Percentiles rank a stretch among this genome's conserved stretches.
Conservation (phyloP, 2,888 invertebrate species). For the Cetonia aurata region DNA sequence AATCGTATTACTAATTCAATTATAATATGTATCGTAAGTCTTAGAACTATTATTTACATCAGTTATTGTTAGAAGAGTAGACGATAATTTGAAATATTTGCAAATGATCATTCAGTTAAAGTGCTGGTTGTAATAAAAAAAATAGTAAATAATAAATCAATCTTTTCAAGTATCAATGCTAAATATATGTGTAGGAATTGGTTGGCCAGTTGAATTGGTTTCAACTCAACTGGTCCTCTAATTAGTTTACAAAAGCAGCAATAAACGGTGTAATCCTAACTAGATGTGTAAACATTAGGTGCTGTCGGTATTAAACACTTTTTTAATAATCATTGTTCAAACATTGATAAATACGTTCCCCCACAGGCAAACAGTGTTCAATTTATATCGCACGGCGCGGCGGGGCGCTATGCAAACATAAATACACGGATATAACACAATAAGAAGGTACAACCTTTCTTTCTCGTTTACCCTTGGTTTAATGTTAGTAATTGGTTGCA, state of each 20-base stretch:
- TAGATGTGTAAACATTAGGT: slow-evolving; percentile 21
- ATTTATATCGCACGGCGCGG: slow-evolving; percentile 6
- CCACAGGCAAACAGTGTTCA: slow-evolving; percentile 21
- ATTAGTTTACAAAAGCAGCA: slow-evolving; percentile 34
- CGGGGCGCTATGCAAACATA: not conserved
- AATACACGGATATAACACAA: not conserved
- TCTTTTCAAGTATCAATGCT: not conserved
- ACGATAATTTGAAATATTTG: too few species aligned
- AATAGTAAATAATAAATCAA: not conserved
- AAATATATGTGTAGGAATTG: not conserved
- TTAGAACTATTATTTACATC: too few species aligned
- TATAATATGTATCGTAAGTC: too few species aligned
- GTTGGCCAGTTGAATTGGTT: too few species aligned
- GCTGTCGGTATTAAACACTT: slow-evolving; percentile 14
- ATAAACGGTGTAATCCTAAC: slow-evolving; percentile 32
- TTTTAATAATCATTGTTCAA: slow-evolving; percentile 41
- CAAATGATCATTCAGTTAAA: too few species aligned
- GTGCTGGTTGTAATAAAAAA: too few species aligned
- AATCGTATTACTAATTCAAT: too few species aligned
- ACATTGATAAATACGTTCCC: slow-evolving; percentile 27
- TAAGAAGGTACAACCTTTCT: not conserved
- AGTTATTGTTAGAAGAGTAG: too few species aligned
- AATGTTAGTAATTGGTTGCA: not conserved
- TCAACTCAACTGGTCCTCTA: slow-evolving; percentile 12
- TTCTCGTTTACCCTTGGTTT: not conserved